phyloP scores from a whole-genome alignment of 2,113 vertebrate genomes.

The Montifringilla adamsi region DNA sequence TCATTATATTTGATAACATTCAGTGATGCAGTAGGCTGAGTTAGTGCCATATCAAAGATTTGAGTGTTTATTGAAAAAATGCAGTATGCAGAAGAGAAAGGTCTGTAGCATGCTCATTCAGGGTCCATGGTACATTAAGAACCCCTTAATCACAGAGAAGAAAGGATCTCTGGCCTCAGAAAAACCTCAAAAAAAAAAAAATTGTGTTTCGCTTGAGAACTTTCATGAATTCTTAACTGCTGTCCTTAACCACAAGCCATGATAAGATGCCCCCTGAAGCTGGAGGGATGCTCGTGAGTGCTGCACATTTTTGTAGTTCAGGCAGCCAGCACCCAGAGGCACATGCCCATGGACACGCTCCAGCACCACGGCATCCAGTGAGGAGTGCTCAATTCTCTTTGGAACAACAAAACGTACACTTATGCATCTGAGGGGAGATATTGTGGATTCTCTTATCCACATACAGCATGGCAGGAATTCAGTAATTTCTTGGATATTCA shows the following conservation, averaged over 20 bases:
- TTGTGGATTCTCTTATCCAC: neutral
- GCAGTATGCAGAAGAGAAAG: too few relatives aligned
- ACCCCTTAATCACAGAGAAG: too few relatives aligned
- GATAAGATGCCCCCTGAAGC: neutral
- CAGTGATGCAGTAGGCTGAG: neutral
- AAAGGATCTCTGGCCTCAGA: too few relatives aligned
- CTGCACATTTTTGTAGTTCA: neutral
- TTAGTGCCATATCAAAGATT: too few relatives aligned
- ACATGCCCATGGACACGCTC: fast-evolving
- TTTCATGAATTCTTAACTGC: neutral
- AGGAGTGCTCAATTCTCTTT: neutral
- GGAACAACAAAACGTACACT: neutral
- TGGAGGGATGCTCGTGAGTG: neutral
- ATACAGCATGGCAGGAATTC: neutral
- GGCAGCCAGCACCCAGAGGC: neutral
- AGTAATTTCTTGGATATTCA: neutral
- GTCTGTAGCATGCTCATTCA: too few relatives aligned
- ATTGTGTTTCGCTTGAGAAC: too few relatives aligned
- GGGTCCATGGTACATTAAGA: too few relatives aligned
- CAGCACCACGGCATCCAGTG: neutral
- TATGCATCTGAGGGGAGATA: neutral
- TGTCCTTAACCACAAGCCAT: neutral
- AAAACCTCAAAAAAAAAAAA: too few relatives aligned
- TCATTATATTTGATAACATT: conserved; percentile 18
- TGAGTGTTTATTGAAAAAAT: too few relatives aligned